Percentiles rank a stretch among this genome's conserved stretches.
Evolutionary conservation across 2,113 vertebrate genomes (phyloP).

Genomic region (Ceyx cyanopectus): DNA sequence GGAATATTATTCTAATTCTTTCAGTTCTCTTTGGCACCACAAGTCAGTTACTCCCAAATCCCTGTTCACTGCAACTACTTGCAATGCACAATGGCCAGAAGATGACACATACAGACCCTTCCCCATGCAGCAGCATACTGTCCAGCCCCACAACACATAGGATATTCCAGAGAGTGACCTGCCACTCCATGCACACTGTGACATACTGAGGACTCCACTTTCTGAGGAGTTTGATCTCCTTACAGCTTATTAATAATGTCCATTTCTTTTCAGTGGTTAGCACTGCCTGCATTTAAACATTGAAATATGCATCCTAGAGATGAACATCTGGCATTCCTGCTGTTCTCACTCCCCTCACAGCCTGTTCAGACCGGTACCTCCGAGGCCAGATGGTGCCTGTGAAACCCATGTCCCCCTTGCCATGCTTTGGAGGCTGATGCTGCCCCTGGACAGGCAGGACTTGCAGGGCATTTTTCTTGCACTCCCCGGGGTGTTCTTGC

Average conservation of each 20-base stretch:
- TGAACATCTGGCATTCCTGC: neutral
- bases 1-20: neutral
- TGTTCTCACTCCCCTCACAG: neutral
- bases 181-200: neutral
- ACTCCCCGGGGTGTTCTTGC: neutral
- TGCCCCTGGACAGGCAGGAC: neutral
- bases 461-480: neutral
- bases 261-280: neutral
- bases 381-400: neutral
- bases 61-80: neutral
- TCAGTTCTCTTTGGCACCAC: neutral
- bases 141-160: neutral
- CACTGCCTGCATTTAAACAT: neutral
- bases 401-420: neutral
- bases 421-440: neutral
- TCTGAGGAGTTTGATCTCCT: accelerated
- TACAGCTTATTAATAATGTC: neutral
- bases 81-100: neutral
- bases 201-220: neutral
- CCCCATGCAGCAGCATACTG: neutral
- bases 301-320: neutral
- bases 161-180: neutral
- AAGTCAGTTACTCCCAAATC: neutral
- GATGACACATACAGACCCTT: neutral
- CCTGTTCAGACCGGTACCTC: neutral